These are phyloP conservation scores for Ornithoptera alexandrae DNA, from an alignment of 2,888 invertebrate genomes.

Conservation along the genomic window DNA sequence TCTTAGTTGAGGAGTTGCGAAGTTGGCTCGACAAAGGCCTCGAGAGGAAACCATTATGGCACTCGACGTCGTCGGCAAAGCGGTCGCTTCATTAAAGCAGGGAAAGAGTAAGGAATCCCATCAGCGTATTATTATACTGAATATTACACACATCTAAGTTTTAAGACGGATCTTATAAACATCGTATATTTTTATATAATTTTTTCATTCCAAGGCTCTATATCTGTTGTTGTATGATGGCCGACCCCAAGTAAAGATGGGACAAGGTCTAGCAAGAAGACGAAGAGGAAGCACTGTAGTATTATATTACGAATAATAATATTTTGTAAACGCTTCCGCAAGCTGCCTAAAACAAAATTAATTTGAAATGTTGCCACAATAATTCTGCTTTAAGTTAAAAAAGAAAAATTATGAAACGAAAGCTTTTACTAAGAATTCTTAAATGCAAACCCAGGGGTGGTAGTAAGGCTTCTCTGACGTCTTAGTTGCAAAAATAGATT, in stretches of 20 bases:
- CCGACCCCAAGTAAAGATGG: no score
- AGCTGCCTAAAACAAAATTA: not conserved
- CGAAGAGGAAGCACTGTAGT: not conserved
- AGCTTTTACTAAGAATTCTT: not conserved
- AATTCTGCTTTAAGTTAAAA: not conserved
- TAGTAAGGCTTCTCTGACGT: conserved; percentile 23
- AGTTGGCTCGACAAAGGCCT: conserved; percentile 72
- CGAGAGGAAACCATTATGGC: conserved; percentile 75
- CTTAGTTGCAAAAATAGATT: conserved; percentile 24
- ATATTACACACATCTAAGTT: not conserved
- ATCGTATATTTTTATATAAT: not conserved
- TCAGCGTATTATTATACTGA: conserved; percentile 14
- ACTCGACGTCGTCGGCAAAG: conserved; percentile 61
- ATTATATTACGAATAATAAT: not conserved
- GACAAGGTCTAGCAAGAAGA: no score
- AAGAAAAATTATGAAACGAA: not conserved
- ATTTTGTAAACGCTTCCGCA: not conserved
- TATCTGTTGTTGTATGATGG: no score
- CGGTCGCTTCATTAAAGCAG: conserved; percentile 70
- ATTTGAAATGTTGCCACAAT: not conserved
- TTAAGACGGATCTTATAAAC: not conserved
- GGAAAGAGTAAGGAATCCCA: conserved; percentile 39
- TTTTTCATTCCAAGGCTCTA: no score
- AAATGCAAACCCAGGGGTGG: not conserved
- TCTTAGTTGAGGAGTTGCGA: conserved; percentile 60